Base-by-base conservation (phyloP, 35 echinoderm and acorn worm genomes). In the Ophioderma brevispina region DNA sequence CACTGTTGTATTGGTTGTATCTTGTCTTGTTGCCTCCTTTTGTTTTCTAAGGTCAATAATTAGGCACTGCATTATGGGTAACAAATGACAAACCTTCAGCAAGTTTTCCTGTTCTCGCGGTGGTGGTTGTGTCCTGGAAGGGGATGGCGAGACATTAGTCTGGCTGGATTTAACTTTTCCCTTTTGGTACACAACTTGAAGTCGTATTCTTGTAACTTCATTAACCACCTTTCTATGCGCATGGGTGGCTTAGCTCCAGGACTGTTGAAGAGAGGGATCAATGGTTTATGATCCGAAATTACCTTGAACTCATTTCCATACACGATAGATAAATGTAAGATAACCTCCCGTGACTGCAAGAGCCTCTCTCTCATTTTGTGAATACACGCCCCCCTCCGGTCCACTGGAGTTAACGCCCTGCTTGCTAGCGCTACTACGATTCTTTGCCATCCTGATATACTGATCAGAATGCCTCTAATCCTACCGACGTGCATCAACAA, bases 131-230 rank as follows among this genome's bases (percentile, higher is more conserved):
- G 39, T 43, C 36, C 18, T n/a, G n/a, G 25, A 70, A 75, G 25
- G 79, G 90, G 77, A 52, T 96, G 94, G 80, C 94, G 75, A 13
- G 94, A 95, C 42, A 95, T 32, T 43, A 88, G 92, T 41, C 88
- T 90, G 19, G 94, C 94, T 76, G 85, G 88, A 84, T 96, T 92
- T 41, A 37, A 75, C 80, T 55, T 85, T 10, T 90, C 94, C 77
- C 50, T 86, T 59, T 80, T 33, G 78, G 89, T 90, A 64, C 78
- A 38, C 36, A 96, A 59, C 23, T 37, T 77, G 77, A 89, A 96
- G 38, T 87, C 79, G 38, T 92, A 96, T 52, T 86, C 84, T 79
- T 96, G n/a, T n/a, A n/a, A n/a, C n/a, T n/a, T n/a, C n/a, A n/a
- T n/a, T n/a, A n/a, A n/a, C n/a, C n/a, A n/a, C n/a, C n/a, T n/a